Evolutionary conservation across 2,113 vertebrate genomes (phyloP).

Genomic region (crab-eating macaque (Macaca fascicularis)): T2T-MFA8v1.1 NC_088389.1:74453501-74454000

Average conservation of each 20-base stretch:
- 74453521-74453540: not conserved
- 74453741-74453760: constrained; percentile 1
- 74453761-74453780: constrained; percentile 23
- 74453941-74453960: constrained; percentile 66
- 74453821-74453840: constrained; percentile 49
- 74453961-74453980: constrained; percentile 61
- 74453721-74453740: not conserved
- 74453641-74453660: constrained; percentile 46
- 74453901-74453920: constrained; percentile 78
- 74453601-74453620: not conserved
- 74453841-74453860: constrained; percentile 73
- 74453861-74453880: constrained; percentile 58
- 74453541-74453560: not conserved
- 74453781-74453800: not conserved
- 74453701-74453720: constrained; percentile 58
- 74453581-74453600: not conserved
- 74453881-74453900: constrained; percentile 74
- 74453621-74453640: constrained; percentile 30
- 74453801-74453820: constrained; percentile 49
- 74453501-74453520: not conserved
- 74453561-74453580: not conserved
- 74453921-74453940: constrained; percentile 78
- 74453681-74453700: constrained; percentile 49
- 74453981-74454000: constrained; percentile 56
- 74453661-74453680: constrained; percentile 49